Conservation (phyloP, 1,140 invertebrate genomes). For the Dinothrombium tinctorium region DNA sequence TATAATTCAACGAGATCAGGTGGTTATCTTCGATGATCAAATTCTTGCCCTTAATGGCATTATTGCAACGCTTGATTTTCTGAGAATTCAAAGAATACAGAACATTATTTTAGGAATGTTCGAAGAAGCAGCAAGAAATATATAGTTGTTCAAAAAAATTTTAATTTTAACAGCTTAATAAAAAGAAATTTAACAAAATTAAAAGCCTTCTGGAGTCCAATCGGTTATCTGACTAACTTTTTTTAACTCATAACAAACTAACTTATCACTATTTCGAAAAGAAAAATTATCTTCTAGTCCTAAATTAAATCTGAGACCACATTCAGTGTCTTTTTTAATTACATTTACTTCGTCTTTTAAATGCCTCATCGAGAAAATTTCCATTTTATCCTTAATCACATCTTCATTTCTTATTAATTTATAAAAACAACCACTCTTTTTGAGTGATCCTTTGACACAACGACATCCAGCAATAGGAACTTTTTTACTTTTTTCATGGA, state of each 20-base stretch:
- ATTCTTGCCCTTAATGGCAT: too few relatives aligned
- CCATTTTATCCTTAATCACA: constrained; percentile 2
- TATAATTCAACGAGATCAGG: too few relatives aligned
- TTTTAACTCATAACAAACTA: constrained; percentile 45
- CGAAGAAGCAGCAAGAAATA: too few relatives aligned
- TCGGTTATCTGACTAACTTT: constrained; percentile 35
- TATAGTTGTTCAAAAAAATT: too few relatives aligned
- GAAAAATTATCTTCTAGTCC: constrained; percentile 21
- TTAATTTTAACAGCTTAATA: too few relatives aligned
- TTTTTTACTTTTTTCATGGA: constrained; percentile 50
- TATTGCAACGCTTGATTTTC: too few relatives aligned
- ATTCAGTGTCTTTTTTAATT: constrained; percentile 61
- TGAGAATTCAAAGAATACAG: too few relatives aligned
- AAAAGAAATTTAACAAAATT: too few relatives aligned
- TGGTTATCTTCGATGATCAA: too few relatives aligned
- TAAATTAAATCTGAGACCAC: constrained; percentile 52
- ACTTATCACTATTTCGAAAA: constrained; percentile 45
- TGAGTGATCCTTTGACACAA: constrained; percentile 47
- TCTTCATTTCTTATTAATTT: constrained; percentile 48
- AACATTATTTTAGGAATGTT: too few relatives aligned
- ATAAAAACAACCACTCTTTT: constrained; percentile 32
- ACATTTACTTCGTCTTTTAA: constrained; percentile 62
- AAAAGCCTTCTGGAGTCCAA: constrained; percentile 35
- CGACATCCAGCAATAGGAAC: constrained; percentile 64
- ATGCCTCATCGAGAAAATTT: constrained; percentile 46